A percentile compares a stretch with the other conserved stretches of the same genome.
phyloP scores from a whole-genome alignment of 2,113 vertebrate genomes.

The Lamprotornis superbus region DNA sequence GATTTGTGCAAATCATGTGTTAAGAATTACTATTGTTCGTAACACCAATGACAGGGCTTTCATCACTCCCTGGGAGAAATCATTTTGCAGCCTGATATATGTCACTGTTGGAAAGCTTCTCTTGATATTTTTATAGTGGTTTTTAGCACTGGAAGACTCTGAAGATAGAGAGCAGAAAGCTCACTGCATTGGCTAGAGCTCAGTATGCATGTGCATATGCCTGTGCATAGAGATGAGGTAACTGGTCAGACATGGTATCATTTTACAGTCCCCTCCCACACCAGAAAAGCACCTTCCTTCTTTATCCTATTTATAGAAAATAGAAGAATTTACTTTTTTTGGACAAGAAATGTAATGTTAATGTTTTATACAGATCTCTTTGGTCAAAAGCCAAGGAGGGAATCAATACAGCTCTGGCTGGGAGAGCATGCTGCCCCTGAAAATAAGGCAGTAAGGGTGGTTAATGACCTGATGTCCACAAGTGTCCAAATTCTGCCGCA shows the following conservation, averaged over 20 bases:
- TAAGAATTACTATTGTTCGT: background rate
- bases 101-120: background rate
- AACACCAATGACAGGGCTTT: background rate
- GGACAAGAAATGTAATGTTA: background rate
- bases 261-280: background rate
- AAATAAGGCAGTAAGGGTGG: background rate
- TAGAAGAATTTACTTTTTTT: background rate
- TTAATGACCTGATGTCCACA: background rate
- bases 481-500: background rate
- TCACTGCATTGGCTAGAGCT: background rate
- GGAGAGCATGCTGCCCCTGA: background rate
- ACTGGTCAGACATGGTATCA: background rate
- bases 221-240: background rate
- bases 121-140: background rate
- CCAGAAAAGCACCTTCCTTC: constrained; percentile 5
- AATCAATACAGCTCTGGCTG: background rate
- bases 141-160: background rate
- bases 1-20: background rate
- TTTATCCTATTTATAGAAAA: background rate
- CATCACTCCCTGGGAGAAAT: background rate
- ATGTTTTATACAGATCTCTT: background rate
- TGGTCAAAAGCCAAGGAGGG: rapidly evolving
- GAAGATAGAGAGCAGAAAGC: background rate
- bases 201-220: background rate
- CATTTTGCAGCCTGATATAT: background rate